Base-by-base conservation (phyloP, 2,113 vertebrate genomes). In the Hydropotes inermis region DNA sequence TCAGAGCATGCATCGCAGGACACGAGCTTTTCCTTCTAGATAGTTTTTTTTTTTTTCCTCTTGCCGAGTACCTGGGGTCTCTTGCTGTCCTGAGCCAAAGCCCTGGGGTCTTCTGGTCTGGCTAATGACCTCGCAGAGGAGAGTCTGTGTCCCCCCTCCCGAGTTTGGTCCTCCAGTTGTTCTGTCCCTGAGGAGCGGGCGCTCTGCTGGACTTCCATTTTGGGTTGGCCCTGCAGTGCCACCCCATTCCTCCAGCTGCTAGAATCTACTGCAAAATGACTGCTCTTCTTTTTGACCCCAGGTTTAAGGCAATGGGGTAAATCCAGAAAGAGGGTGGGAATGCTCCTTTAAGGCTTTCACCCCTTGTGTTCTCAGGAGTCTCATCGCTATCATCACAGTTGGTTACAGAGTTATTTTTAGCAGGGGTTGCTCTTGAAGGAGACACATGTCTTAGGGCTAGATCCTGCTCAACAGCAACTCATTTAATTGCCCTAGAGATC, bases 121-220 rank as follows among this genome's bases (percentile, higher is more conserved):
- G 28, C 50, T 84, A 33, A 67, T 54, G 36, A 50, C 23, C 4
- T 30, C 13, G 4, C 15, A 91, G 43, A 28, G 16, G 23, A 2
- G 0, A 1, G 1, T 43, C 13, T 55, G 10, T 17, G 33, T 19
- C 28, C n/a, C 3, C 9, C 8, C 5, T n/a, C 13, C 39, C 83
- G 54, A 47, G 27, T 58, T 36, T 3, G 19, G 52, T 16, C 25
- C 52, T 10, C 74, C 10, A 10, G 9, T 4, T 1, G 1, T 9
- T 50, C 52, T 76, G 30, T 15, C 82, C 33, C 10, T 23, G 21
- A 25, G 6, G 10, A 58, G 36, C 52, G 6, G 16, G 3, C 28
- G 7, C 30, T 11, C 1, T 4, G 27, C 19, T 4, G 14, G 13
- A 12, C 19, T 19, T 57, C 15, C 19, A 3, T 21, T 13, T 27